phyloP scores from a whole-genome alignment of 2,888 invertebrate genomes.

The Drosophila pegasa region DNA sequence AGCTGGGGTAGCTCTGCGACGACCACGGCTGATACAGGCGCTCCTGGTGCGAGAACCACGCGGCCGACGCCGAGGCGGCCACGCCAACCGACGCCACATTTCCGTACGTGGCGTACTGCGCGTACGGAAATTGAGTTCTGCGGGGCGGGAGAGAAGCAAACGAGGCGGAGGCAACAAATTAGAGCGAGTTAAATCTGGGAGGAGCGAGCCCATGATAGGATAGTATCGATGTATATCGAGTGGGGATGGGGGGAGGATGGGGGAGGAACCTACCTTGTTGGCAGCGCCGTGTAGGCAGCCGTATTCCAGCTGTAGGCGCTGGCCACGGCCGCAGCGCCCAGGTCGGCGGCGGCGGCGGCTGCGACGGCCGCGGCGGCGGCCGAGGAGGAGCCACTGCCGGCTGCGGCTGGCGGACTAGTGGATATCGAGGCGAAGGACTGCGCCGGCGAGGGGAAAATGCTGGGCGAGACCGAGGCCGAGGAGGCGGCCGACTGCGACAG shows the following conservation, averaged over 20 bases:
- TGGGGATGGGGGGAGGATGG: not conserved
- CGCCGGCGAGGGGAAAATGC: slow-evolving; percentile 83
- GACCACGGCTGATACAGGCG: slow-evolving; percentile 83
- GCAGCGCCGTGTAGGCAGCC: slow-evolving; percentile 74
- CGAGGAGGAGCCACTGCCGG: slow-evolving; percentile 48
- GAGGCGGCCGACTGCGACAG: slow-evolving; percentile 82
- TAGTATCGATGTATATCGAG: not conserved
- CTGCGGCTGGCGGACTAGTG: slow-evolving; percentile 74
- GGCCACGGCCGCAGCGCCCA: slow-evolving; percentile 79
- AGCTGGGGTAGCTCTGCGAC: slow-evolving; percentile 81
- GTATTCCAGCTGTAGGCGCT: slow-evolving; percentile 82
- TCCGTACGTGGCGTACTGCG: slow-evolving; percentile 84
- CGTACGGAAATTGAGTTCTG: slow-evolving; percentile 84
- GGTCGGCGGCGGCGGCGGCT: slow-evolving; percentile 67
- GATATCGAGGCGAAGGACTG: slow-evolving; percentile 82
- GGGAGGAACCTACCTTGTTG: slow-evolving; percentile 77
- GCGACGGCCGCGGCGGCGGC: slow-evolving; percentile 72
- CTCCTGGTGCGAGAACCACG: slow-evolving; percentile 84
- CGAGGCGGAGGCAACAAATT: slow-evolving; percentile 24
- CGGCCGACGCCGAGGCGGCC: slow-evolving; percentile 80
- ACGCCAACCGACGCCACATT: slow-evolving; percentile 82
- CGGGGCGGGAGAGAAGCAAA: slow-evolving; percentile 12
- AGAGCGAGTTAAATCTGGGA: slow-evolving; percentile 8
- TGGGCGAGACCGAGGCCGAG: slow-evolving; percentile 84
- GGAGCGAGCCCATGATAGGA: not conserved